Evolutionary conservation across 37 sponge, comb jelly and placozoan species (phyloP).

Genomic region (Oopsacas minuta): DNA sequence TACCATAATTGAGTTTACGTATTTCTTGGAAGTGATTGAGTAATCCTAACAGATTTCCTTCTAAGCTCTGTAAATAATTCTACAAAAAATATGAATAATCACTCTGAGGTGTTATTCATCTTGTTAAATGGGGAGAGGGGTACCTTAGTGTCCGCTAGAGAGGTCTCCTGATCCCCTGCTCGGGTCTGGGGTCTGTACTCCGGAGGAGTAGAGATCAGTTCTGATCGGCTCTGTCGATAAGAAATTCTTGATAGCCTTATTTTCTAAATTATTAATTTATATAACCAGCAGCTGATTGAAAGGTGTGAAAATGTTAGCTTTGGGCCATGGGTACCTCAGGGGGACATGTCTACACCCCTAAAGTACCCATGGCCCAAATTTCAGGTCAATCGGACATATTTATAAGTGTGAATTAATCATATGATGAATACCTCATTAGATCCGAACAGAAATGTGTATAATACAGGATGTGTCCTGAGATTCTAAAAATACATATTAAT

Average conservation of each 20-base stretch:
- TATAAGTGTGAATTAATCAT: too few species aligned
- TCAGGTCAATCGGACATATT: too few species aligned
- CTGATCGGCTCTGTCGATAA: not conserved
- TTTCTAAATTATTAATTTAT: not conserved
- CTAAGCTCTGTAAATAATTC: conserved; percentile 45
- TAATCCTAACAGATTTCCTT: conserved; percentile 41
- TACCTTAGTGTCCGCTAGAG: conserved; percentile 12
- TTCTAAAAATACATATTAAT: not conserved
- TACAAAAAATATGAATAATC: not conserved
- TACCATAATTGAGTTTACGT: not conserved
- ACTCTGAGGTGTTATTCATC: not conserved
- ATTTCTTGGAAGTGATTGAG: conserved; percentile 17
- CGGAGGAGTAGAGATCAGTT: not conserved
- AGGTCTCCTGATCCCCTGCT: not conserved
- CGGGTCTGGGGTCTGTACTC: conserved; percentile 10
- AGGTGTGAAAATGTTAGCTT: too few species aligned
- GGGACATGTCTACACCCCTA: too few species aligned
- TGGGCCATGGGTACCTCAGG: too few species aligned
- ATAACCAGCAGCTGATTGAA: too few species aligned
- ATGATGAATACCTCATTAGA: conserved; percentile 35
- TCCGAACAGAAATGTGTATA: conserved; percentile 44
- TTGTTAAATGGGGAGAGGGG: not conserved
- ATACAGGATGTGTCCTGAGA: conserved; percentile 36
- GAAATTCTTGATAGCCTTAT: not conserved
- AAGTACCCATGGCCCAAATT: too few species aligned